Conservation (phyloP, 2,113 vertebrate species). For the Helogale parvula region DNA sequence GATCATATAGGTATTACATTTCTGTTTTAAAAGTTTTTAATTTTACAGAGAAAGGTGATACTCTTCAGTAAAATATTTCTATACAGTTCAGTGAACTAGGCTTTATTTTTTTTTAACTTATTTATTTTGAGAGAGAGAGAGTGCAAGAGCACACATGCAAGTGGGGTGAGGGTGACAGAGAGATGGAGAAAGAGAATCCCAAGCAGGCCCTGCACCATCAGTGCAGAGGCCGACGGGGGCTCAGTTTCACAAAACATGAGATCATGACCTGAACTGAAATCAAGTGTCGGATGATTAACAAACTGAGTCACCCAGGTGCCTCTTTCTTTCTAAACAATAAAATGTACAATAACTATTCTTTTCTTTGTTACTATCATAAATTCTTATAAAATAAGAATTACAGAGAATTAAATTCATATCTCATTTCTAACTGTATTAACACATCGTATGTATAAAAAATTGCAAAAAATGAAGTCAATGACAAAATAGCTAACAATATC, state of each 20-base stretch:
- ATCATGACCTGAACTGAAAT: too few relatives aligned
- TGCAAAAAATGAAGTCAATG: not conserved
- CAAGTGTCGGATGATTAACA: too few relatives aligned
- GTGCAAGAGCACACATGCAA: too few relatives aligned
- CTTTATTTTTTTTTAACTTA: not conserved
- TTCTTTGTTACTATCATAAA: not conserved
- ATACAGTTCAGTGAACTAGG: not conserved
- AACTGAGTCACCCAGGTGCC: too few relatives aligned
- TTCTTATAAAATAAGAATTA: not conserved
- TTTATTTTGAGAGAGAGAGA: too few relatives aligned
- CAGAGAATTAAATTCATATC: not conserved
- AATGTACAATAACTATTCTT: not conserved
- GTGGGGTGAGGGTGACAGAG: too few relatives aligned
- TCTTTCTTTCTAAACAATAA: conserved; percentile 32
- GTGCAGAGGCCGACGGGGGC: too few relatives aligned
- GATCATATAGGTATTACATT: not conserved
- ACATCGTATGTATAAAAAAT: not conserved
- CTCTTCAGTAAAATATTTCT: not conserved
- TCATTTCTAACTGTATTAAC: not conserved
- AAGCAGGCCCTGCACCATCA: too few relatives aligned
- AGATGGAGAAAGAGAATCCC: too few relatives aligned
- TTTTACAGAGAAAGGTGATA: not conserved
- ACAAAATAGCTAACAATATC: not conserved
- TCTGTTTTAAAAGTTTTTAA: not conserved
- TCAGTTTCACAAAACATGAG: too few relatives aligned